phyloP scores from a whole-genome alignment of 2,797 vertebrate genomes.

The Onychomys leucogaster region DNA sequence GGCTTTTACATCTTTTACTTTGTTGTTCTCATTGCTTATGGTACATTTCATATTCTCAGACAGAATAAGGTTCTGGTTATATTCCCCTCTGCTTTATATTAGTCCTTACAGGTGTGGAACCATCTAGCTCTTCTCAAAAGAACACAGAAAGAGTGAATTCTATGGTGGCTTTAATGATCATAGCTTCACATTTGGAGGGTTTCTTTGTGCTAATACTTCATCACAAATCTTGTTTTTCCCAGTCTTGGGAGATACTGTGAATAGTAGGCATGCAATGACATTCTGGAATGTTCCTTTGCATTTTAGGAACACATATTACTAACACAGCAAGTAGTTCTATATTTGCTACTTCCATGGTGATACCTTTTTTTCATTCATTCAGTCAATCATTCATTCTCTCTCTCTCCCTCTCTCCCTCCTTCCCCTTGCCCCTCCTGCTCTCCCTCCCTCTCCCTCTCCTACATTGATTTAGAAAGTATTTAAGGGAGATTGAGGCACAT shows the following conservation, averaged over 20 bases:
- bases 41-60: slow-evolving; percentile 21
- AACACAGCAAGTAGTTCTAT: background rate
- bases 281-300: background rate
- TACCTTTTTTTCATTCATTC: background rate
- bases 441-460: background rate
- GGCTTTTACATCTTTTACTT: background rate
- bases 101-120: background rate
- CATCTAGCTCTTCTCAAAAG: background rate
- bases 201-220: slow-evolving; percentile 2
- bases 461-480: background rate
- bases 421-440: too few species aligned
- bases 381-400: too few species aligned
- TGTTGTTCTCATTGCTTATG: background rate
- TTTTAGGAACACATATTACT: background rate
- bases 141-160: background rate
- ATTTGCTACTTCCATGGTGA: background rate
- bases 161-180: background rate
- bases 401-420: too few species aligned
- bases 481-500: background rate
- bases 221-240: background rate
- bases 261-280: background rate
- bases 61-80: background rate
- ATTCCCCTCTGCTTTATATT: background rate
- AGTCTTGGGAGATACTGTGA: background rate
- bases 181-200: background rate